These are phyloP conservation scores for Conistra vaccinii DNA, from an alignment of 2,888 invertebrate species.

Conservation along the genomic window DNA sequence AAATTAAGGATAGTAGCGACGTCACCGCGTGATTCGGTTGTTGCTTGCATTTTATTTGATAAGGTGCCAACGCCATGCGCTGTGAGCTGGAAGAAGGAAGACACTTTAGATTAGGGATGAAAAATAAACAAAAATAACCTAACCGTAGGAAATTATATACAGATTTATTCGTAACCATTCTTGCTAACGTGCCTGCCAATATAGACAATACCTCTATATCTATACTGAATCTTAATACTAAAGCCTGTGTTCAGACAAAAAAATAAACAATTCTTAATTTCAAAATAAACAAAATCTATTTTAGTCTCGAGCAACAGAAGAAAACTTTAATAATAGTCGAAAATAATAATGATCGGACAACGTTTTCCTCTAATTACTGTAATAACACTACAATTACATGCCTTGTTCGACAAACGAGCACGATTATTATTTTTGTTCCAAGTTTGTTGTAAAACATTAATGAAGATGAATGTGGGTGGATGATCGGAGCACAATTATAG, in stretches of 20 bases:
- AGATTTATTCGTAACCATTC: neutral
- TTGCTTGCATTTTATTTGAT: conserved; percentile 51
- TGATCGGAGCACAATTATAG: conserved; percentile 66
- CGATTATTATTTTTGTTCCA: conserved; percentile 51
- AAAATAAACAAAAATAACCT: neutral
- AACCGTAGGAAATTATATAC: neutral
- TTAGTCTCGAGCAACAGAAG: neutral
- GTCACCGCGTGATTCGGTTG: conserved; percentile 15
- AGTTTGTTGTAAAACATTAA: conserved; percentile 64
- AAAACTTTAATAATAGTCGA: neutral
- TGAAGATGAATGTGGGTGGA: conserved; percentile 68
- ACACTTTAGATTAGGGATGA: neutral
- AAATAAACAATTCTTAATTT: neutral
- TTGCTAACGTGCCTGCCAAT: neutral
- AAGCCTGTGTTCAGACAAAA: neutral
- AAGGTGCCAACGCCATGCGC: conserved; percentile 16
- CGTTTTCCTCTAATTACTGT: conserved; percentile 22
- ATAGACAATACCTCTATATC: too few species aligned
- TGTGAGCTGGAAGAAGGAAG: conserved; percentile 7
- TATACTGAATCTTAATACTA: neutral
- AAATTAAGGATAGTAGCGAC: conserved; percentile 54
- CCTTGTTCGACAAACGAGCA: conserved; percentile 21
- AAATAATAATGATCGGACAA: conserved; percentile 33
- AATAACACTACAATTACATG: conserved; percentile 45
- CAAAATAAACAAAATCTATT: conserved; percentile 5